Base-by-base conservation (phyloP, 2,797 vertebrate genomes). In the Enteromius mattozi region DNA sequence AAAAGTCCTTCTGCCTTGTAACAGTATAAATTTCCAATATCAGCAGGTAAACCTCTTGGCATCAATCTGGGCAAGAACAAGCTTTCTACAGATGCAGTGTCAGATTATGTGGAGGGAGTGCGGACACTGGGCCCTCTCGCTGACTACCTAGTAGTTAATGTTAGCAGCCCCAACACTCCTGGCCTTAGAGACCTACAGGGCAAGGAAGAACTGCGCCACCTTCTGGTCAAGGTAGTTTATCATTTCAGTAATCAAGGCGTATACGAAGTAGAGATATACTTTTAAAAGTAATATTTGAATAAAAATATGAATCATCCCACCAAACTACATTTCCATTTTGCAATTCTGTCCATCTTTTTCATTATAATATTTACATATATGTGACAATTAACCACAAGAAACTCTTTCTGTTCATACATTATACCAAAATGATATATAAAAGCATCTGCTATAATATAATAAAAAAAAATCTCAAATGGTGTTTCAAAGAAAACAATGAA, bases 1-100 rank as follows among this genome's bases (percentile, higher is more conserved):
- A 40, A 16, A 7, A 13, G 17, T n/a, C 5, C 0, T 63, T 13
- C 56, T 51, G 17, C n/a, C 49, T 40, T 59, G 8, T 82, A 24
- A 78, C 3, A 3, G 21, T 19, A 10, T 81, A 33, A 12, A 65
- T 84, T 30, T 66, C 30, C 17, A 3, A 68, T 90, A 88, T 83
- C 89, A 99, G 98, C 87, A 86, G 97, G 98, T 76, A 95, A 95
- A 93, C 97, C 96, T 12, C 94, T 99, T 24, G 98, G 98, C 88
- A 91, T 99, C 92, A 99, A 99, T 89, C 94, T 99, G 86, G 98
- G 98, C 75, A 99, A 98, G 94, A 99, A 99, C 92, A 99, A 98
- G 91, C 92, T 91, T 71, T 98, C 98, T 1, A 68, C 49, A 3
- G 96, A 99, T 0, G 96, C 97, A 1, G 93, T 88, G 45, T 92